Conservation (phyloP, 2,888 invertebrate species). For the Drosophila putrida region DNA sequence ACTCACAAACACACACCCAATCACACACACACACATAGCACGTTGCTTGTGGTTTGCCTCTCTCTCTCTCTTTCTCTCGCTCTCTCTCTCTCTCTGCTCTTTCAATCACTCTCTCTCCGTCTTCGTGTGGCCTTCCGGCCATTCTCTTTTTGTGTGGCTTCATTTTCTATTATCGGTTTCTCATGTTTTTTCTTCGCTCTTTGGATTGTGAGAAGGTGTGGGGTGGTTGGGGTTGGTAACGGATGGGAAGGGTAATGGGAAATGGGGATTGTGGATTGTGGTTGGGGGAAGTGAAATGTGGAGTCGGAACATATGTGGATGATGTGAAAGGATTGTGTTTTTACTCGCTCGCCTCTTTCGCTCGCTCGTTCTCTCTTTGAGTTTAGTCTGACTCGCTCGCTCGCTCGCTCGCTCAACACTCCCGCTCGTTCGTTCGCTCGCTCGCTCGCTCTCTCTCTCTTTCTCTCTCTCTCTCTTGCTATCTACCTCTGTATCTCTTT, state of each 20-base stretch:
- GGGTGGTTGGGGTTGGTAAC: not conserved
- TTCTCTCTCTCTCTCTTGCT: conserved; percentile 25
- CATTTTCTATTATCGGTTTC: not conserved
- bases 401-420: conserved; percentile 61
- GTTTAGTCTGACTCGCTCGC: conserved; percentile 53
- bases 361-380: conserved; percentile 18
- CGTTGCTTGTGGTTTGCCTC: conserved; percentile 54
- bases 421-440: conserved; percentile 40
- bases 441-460: conserved; percentile 27
- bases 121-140: not conserved
- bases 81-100: conserved; percentile 10
- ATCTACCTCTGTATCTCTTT: conserved; percentile 11
- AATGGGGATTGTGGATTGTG: not conserved
- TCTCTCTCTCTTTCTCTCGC: conserved; percentile 28
- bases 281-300: not conserved
- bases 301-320: conserved; percentile 4
- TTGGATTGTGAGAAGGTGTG: not conserved
- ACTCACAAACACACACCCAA: conserved; percentile 19
- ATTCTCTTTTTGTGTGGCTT: not conserved
- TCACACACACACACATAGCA: conserved; percentile 27
- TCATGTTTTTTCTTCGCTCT: conserved; percentile 1
- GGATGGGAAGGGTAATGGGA: not conserved
- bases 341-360: conserved; percentile 29
- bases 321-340: conserved; percentile 17
- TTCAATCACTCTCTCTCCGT: not conserved